Percentiles rank a stretch among this genome's conserved stretches.
phyloP scores from a whole-genome alignment of 2,113 vertebrate species.

The Carassius gibelio region DNA sequence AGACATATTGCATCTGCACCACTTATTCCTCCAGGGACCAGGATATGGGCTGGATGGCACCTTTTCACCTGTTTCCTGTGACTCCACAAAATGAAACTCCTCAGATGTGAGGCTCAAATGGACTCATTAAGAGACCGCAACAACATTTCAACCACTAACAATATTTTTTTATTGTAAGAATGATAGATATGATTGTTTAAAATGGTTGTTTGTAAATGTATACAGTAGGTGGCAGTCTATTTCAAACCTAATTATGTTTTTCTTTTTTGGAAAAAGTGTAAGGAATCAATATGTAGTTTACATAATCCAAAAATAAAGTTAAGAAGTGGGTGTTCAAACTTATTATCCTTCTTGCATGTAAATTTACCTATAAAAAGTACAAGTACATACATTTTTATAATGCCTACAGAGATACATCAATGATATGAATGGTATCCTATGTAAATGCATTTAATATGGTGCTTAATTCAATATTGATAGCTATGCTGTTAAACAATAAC shows the following conservation, averaged over 20 bases:
- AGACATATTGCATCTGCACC: neutral
- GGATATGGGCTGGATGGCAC: slow-evolving; percentile 58
- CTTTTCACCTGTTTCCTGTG: slow-evolving; percentile 53
- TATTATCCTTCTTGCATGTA: neutral
- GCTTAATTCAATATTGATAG: neutral
- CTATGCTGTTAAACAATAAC: neutral
- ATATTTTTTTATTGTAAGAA: neutral
- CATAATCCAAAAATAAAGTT: neutral
- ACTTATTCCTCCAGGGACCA: slow-evolving; percentile 51
- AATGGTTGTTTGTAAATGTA: neutral
- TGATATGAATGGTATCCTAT: neutral
- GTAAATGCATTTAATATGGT: slow-evolving; percentile 8
- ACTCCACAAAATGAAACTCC: slow-evolving; percentile 14
- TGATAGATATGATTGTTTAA: neutral
- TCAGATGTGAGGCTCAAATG: slow-evolving; percentile 10
- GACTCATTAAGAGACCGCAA: neutral
- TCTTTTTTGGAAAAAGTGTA: neutral
- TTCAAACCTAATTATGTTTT: neutral
- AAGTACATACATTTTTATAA: neutral
- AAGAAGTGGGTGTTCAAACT: neutral
- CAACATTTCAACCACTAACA: slow-evolving; percentile 5
- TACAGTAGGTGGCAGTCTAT: neutral
- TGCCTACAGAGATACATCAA: neutral
- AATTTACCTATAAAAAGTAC: neutral
- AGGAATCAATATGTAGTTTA: neutral